phyloP scores from a whole-genome alignment of 2,888 invertebrate genomes.

The Amblyjoppa proteus region DNA sequence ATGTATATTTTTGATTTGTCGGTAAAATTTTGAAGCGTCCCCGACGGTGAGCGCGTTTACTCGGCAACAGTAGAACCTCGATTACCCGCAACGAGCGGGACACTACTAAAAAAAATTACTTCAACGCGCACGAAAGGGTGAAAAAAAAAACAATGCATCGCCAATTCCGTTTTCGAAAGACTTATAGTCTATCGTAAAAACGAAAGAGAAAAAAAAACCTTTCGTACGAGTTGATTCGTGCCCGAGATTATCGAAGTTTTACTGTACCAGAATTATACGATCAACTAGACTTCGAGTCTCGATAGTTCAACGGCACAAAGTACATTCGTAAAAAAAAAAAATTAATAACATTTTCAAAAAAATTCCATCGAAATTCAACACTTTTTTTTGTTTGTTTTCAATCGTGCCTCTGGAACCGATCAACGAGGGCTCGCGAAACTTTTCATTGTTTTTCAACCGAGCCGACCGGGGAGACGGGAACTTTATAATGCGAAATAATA shows the following conservation, averaged over 20 bases:
- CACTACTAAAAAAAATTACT: background rate
- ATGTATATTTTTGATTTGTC: background rate
- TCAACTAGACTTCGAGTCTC: conserved; percentile 7
- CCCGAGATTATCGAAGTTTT: background rate
- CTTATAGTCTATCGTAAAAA: background rate
- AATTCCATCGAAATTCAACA: conserved; percentile 7
- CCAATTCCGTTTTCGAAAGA: no score
- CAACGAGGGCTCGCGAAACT: background rate
- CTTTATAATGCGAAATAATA: conserved; percentile 63
- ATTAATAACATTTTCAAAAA: conserved; percentile 9
- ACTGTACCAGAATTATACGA: background rate
- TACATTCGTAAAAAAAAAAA: conserved; percentile 38
- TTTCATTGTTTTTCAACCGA: conserved; percentile 18
- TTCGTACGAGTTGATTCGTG: background rate
- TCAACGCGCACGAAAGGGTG: background rate
- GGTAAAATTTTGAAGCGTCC: background rate
- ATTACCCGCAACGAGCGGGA: background rate
- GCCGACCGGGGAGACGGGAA: conserved; percentile 13
- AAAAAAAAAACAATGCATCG: background rate
- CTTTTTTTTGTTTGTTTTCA: conserved; percentile 40
- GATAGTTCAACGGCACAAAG: conserved; percentile 37
- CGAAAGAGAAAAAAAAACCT: background rate
- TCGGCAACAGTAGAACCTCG: background rate
- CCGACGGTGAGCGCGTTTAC: background rate
- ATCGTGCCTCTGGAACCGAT: conserved; percentile 13